These are phyloP conservation scores for Drosophila novamexicana DNA, from an alignment of 1,140 invertebrate species.

Conservation along the genomic window DNA sequence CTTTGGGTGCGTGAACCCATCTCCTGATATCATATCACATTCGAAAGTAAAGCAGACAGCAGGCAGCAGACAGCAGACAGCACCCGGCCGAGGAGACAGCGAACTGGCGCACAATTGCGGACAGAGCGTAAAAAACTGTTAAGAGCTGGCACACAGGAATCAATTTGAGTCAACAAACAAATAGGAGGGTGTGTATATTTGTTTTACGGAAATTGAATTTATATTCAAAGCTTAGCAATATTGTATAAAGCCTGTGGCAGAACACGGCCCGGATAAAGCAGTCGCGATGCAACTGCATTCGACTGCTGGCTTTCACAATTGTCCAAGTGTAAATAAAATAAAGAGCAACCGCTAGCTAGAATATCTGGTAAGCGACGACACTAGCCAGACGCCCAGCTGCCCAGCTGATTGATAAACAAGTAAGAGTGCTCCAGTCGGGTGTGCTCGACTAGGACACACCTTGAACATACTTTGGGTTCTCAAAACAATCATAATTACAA, in stretches of 20 bases:
- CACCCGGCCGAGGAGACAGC: background rate
- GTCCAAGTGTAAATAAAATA: slow-evolving; percentile 2
- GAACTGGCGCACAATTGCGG: no score
- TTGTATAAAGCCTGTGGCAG: background rate
- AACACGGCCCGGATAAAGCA: background rate
- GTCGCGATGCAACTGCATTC: slow-evolving; percentile 1
- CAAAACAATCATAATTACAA: no score
- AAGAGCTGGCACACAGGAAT: slow-evolving; percentile 20
- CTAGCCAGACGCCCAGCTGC: no score
- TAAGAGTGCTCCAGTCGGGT: no score
- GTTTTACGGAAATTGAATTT: slow-evolving; percentile 42
- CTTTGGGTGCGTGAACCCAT: background rate
- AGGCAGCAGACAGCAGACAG: background rate
- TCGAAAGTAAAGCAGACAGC: background rate
- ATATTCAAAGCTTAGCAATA: slow-evolving; percentile 17
- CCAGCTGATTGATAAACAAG: no score
- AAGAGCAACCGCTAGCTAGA: background rate
- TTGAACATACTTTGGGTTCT: no score
- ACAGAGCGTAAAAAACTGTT: background rate
- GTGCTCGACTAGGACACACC: no score
- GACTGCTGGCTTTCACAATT: slow-evolving; percentile 1
- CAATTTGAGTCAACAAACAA: slow-evolving; percentile 34
- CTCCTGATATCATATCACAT: background rate
- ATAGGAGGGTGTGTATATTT: slow-evolving; percentile 7
- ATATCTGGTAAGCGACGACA: background rate